Base-by-base conservation (phyloP, 1,140 invertebrate genomes). In the Ladona fulva region DNA sequence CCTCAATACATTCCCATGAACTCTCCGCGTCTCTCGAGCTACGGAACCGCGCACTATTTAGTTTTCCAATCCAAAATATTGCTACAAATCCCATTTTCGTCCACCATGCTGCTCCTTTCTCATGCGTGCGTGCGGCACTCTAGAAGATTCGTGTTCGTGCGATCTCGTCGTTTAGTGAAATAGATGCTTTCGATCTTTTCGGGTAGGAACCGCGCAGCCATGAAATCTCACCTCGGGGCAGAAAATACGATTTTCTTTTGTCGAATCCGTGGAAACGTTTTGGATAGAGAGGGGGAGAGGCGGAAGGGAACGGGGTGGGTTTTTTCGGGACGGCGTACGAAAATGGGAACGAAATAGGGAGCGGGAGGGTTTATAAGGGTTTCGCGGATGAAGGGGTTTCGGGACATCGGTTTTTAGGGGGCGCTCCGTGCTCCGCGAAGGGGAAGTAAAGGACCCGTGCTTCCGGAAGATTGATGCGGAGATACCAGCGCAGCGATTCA, bases 211-310 rank as follows among this genome's bases (percentile, higher is more conserved):
- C 29, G 29, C 29, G 52, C 52, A 66, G 14, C 52, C n/a, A 19
- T 66, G 16, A 22, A 22, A 19, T 66, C 52, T 12, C 52, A 12
- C 52, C 52, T 66, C 52, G 52, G 52, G 52, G 52, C 52, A 66
- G 52, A 66, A 37, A 66, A 66, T 66, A 66, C 52, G 52, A 66
- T 66, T 66, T 66, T 66, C 52, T 66, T 66, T 66, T 66, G 52
- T 66, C 52, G 52, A 66, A 66, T 66, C 52, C 52, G 12, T 66
- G 14, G n/a, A 66, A 66, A 66, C 52, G 52, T 66, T 66, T 66
- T 66, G 52, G 52, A 66, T 22, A 22, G 52, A 22, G 52, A 52
- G 44, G 44, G 10, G 19, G 44, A 52, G 44, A 66, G 52, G 52
- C 14, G 52, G 52, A 19, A 66, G 52, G 52, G 52, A 66, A 19